These are phyloP conservation scores for Dicyrtoma fusca DNA, from an alignment of 2,888 invertebrate species.

Conservation along the genomic window DNA sequence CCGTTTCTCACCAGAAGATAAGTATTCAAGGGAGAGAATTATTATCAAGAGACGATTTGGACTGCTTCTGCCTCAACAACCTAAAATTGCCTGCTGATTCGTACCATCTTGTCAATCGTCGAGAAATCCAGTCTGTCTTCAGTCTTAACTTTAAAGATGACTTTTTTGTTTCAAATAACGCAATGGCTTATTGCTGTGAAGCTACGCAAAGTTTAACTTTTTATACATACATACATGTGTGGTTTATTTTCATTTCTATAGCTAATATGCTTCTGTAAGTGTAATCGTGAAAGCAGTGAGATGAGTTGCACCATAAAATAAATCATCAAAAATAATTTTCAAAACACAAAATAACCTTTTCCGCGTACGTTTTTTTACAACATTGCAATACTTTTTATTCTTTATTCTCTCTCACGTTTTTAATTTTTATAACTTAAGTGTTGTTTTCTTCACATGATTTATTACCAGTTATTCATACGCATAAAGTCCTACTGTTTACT, in stretches of 20 bases:
- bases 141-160: neutral
- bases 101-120: no score
- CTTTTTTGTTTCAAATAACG: neutral
- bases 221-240: neutral
- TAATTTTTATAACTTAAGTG: neutral
- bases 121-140: no score
- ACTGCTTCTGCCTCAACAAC: conserved; percentile 81
- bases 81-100: conserved; percentile 64
- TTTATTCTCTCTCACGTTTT: neutral
- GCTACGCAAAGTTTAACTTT: neutral
- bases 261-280: neutral
- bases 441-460: neutral
- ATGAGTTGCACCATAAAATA: neutral
- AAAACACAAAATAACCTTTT: neutral
- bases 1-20: conserved; percentile 93
- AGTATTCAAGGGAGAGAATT: conserved; percentile 85
- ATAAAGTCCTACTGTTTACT: neutral
- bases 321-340: neutral
- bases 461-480: neutral
- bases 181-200: neutral
- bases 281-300: neutral
- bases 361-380: conserved; percentile 14
- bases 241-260: neutral
- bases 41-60: conserved; percentile 88
- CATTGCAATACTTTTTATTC: conserved; percentile 14